These are phyloP conservation scores for Sepioteuthis lessoniana DNA, from an alignment of 2,888 invertebrate genomes.

Conservation along the genomic window DNA sequence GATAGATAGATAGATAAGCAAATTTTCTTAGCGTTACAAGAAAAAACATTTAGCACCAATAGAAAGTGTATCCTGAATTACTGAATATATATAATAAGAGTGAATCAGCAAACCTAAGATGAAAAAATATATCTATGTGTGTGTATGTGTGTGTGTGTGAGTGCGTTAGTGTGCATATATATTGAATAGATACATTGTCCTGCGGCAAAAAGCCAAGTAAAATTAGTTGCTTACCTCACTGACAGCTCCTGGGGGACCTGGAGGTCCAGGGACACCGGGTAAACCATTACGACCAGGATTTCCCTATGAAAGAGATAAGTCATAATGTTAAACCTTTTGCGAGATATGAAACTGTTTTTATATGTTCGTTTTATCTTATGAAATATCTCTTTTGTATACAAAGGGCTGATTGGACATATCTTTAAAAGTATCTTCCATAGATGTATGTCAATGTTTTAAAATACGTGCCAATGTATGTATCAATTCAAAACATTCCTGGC, in stretches of 20 bases:
- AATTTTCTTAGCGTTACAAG: too few relatives aligned
- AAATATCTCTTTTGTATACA: too few relatives aligned
- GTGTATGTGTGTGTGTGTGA: background rate
- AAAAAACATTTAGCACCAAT: too few relatives aligned
- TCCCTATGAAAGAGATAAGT: conserved; percentile 54
- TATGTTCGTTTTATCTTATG: background rate
- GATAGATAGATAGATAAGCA: background rate
- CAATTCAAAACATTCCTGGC: too few relatives aligned
- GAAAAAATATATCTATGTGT: background rate
- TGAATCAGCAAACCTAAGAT: background rate
- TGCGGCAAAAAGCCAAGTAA: background rate
- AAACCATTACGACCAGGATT: conserved; percentile 60
- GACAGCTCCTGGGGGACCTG: conserved; percentile 61
- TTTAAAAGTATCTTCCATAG: too few relatives aligned
- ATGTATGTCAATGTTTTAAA: too few relatives aligned
- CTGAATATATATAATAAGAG: too few relatives aligned
- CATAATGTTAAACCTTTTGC: background rate
- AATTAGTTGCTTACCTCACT: conserved; percentile 57
- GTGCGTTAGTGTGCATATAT: background rate
- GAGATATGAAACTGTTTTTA: background rate
- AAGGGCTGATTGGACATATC: too few relatives aligned
- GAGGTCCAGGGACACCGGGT: conserved; percentile 63
- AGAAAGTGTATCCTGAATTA: too few relatives aligned
- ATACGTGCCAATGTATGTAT: too few relatives aligned
- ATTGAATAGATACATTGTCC: background rate